phyloP scores from a whole-genome alignment of 2,113 vertebrate genomes.

The Merops nubicus region DNA sequence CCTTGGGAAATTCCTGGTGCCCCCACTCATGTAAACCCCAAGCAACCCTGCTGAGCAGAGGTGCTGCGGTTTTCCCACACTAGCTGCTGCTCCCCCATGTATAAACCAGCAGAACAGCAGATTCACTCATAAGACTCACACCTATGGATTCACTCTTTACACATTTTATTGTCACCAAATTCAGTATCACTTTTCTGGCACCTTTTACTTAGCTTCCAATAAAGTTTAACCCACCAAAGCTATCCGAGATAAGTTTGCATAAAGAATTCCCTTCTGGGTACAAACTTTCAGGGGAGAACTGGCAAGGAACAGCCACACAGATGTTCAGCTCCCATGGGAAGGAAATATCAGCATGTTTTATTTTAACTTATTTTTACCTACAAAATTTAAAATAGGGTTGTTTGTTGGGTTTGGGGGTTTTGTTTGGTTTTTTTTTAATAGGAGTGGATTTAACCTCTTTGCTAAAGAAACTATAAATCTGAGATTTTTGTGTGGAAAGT shows the following conservation, averaged over 20 bases:
- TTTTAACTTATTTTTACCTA: background rate
- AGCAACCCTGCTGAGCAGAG: background rate
- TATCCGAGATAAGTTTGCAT: background rate
- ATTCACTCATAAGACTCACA: accelerated
- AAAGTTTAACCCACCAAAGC: background rate
- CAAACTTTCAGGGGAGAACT: background rate
- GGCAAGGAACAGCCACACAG: background rate
- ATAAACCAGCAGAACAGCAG: too few species aligned
- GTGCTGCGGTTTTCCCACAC: background rate
- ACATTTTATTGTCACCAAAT: accelerated
- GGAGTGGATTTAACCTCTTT: background rate
- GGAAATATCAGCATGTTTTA: background rate
- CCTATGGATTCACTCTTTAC: too few species aligned
- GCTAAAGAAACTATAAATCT: background rate
- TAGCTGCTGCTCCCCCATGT: accelerated
- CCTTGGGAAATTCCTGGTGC: accelerated
- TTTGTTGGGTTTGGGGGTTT: too few species aligned
- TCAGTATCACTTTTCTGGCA: background rate
- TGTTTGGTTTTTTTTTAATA: background rate
- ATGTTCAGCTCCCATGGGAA: background rate
- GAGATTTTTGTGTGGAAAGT: background rate
- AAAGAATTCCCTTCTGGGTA: background rate
- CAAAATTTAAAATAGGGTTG: background rate
- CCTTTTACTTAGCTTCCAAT: background rate
- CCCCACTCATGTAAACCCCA: accelerated